A percentile compares a stretch with the other conserved stretches of the same genome.
These are phyloP conservation scores for Ametastegia equiseti DNA, from an alignment of 2,888 invertebrate genomes.

Conservation along the genomic window DNA sequence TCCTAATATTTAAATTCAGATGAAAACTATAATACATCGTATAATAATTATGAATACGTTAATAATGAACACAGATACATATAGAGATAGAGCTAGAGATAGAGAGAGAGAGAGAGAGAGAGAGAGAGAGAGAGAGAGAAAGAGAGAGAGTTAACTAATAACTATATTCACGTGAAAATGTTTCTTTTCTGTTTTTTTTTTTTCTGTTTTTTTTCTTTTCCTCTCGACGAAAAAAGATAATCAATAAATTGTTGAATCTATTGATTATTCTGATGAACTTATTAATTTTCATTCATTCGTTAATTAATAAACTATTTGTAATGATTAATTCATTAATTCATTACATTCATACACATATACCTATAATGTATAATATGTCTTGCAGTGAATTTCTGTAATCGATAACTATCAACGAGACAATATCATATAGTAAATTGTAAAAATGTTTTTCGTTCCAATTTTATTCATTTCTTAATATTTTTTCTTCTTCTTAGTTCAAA, in stretches of 20 bases:
- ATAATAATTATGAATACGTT: background rate
- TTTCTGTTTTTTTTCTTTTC: background rate
- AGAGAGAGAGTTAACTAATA: no score
- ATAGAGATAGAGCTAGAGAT: background rate
- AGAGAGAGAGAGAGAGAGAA: no score
- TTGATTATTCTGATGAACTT: no score
- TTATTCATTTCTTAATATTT: background rate
- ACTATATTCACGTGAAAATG: background rate
- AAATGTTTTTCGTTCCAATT: background rate
- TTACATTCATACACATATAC: background rate
- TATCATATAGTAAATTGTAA: background rate
- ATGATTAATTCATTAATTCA: background rate
- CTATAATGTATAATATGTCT: background rate
- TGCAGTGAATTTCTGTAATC: no score
- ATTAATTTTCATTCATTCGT: no score
- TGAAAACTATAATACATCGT: constrained; percentile 15
- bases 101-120: no score
- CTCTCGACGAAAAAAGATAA: background rate
- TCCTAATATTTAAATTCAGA: background rate
- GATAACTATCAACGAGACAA: background rate
- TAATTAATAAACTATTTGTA: background rate
- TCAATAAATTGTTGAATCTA: no score
- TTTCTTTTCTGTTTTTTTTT: background rate
- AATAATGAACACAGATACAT: background rate
- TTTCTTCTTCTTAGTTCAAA: background rate